Percentiles rank a stretch among this genome's conserved stretches.
Evolutionary conservation across 92 coral and sea anemone species (phyloP).

Genomic region (Porites evermanni): DNA sequence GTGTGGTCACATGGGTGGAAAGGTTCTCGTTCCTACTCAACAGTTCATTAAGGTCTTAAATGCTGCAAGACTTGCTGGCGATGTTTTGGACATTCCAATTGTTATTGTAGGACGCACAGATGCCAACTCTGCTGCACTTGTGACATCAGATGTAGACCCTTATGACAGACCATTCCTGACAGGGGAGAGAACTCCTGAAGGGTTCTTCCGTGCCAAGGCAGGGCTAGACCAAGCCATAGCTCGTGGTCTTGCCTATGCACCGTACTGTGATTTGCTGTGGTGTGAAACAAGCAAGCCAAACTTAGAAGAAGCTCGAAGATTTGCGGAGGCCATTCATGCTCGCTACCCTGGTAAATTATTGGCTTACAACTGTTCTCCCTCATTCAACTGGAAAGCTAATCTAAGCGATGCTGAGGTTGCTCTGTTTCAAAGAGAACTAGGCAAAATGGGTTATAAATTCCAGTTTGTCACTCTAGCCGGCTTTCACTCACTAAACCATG

Average conservation of each 20-base stretch:
- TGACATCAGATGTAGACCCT: constrained; percentile 98
- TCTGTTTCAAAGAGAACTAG: constrained; percentile 92
- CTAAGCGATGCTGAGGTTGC: constrained; percentile 91
- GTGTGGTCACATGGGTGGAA: constrained; percentile 99
- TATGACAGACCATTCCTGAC: constrained; percentile 94
- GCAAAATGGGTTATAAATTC: constrained; percentile 93
- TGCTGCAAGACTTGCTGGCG: constrained; percentile 96
- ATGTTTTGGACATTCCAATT: constrained; percentile 86
- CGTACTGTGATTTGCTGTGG: constrained; percentile 97
- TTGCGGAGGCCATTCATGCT: constrained; percentile 95
- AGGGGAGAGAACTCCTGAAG: constrained; percentile 99
- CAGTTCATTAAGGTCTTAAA: constrained; percentile 92
- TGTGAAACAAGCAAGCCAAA: constrained; percentile 98
- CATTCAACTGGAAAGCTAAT: constrained; percentile 99
- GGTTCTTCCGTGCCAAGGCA: constrained; percentile 84
- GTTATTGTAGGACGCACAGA: constrained; percentile 98
- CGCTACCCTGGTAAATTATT: constrained; percentile 93
- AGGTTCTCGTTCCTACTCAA: constrained; percentile 95
- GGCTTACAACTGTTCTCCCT: constrained; percentile 99
- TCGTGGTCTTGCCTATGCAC: constrained; percentile 97
- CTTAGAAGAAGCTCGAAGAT: constrained; percentile 89
- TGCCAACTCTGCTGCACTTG: constrained; percentile 97
- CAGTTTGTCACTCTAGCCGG: constrained; percentile 99
- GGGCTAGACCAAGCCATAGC: constrained; percentile 99
- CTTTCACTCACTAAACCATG: constrained; percentile 96